Evolutionary conservation across 2,113 vertebrate species (phyloP), one percentile per base, ranked within the genome.

Genomic region (Panurus biarmicus): DNA sequence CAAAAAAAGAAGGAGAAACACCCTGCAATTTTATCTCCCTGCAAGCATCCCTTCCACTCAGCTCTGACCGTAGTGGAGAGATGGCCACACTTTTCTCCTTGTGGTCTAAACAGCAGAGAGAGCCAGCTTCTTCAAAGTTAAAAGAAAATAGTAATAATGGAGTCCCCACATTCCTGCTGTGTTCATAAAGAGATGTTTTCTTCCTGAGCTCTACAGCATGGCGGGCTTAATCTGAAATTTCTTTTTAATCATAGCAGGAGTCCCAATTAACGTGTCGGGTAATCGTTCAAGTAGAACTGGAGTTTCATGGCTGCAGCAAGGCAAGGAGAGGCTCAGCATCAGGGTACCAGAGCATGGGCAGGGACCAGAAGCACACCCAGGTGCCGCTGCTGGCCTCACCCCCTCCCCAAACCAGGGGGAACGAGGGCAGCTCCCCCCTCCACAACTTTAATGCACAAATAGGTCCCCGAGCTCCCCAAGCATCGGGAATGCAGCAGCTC

Each of bases 231-330:
- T 98, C 97, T 97, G 97, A 97, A 97, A 98, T 98, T 97, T 97
- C 97, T 97, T 98, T 98, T 97, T 98, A 98, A 98, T 98, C 98
- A 96, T 98, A 98, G 97, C 97, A 4, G 98, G 98, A 97, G 97
- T 97, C 97, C 97, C 97, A 98, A 98, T 98, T 98, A 98, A 97
- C 84, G 29, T 95, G 93, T 97, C 56, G 97, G 97, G 95, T 97
- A 97, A 97, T 98, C 97, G 90, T 95, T 97, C 97, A 95, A 97
- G 95, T 86, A 90, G 95, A 97, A 89, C 93, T 65, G 94, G 96
- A 97, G 97, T 73, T 96, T 81, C 48, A 11, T 7, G 71, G 93
- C 92, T 84, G 73, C 56, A 56, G 93, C 92, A 69, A 96, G 92
- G 91, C 58, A 23, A 86, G 94, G 89, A 78, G 90, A 92, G 80